These are phyloP conservation scores for Callionymus lyra DNA, from an alignment of 2,113 vertebrate species.

Conservation along the genomic window DNA sequence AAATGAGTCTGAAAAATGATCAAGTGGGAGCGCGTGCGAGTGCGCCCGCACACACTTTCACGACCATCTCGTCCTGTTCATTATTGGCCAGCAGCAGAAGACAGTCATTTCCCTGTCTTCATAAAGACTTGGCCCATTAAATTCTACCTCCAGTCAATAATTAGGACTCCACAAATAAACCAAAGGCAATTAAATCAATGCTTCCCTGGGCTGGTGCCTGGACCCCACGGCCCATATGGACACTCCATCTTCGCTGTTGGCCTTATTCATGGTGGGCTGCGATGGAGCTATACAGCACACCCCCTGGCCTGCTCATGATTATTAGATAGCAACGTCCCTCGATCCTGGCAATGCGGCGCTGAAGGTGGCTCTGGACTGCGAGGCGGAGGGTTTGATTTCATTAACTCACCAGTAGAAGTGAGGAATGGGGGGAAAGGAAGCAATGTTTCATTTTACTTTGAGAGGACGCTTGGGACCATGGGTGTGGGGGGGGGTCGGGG, in stretches of 20 bases:
- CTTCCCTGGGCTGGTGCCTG: conserved; percentile 72
- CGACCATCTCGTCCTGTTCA: conserved; percentile 65
- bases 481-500: no score
- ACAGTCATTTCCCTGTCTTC: conserved; percentile 87
- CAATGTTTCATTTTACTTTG: conserved; percentile 58
- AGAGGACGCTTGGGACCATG: conserved; percentile 43
- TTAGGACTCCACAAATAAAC: conserved; percentile 99
- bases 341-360: conserved; percentile 35
- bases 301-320: conserved; percentile 54
- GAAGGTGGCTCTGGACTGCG: conserved; percentile 57
- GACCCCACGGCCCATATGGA: conserved; percentile 83
- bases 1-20: conserved; percentile 94
- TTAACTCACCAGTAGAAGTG: conserved; percentile 49
- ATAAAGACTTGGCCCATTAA: conserved; percentile 92
- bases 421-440: conserved; percentile 20
- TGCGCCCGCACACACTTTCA: conserved; percentile 32
- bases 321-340: conserved; percentile 55
- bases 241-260: conserved; percentile 79
- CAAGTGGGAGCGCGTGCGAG: conserved; percentile 66
- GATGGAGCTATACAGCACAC: conserved; percentile 48
- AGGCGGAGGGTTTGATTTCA: conserved; percentile 53
- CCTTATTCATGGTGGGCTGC: conserved; percentile 72
- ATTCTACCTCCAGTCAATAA: conserved; percentile 99
- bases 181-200: conserved; percentile 97
- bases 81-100: conserved; percentile 83